A percentile compares a stretch with the other conserved stretches of the same genome.
These are phyloP conservation scores for Paramormyrops hopkinsi DNA, from an alignment of 2,797 vertebrate genomes.

Conservation along the genomic window DNA sequence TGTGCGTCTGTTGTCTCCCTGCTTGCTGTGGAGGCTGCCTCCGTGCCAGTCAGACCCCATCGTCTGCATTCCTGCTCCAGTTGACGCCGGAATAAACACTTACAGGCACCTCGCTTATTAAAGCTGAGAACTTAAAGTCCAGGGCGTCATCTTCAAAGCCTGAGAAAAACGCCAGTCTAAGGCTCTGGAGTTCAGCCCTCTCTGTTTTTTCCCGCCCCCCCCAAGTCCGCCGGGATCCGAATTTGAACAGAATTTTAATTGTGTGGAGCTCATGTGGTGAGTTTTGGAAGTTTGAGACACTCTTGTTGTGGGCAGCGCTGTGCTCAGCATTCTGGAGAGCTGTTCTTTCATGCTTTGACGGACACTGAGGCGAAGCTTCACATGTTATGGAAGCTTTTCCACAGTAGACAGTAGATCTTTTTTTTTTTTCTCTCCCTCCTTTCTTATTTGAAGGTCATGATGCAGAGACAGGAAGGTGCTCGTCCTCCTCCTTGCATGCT, in stretches of 20 bases:
- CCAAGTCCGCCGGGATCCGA: neutral
- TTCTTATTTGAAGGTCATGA: conserved; percentile 29
- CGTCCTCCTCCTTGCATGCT: neutral
- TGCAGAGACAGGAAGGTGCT: neutral
- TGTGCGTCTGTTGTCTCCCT: neutral
- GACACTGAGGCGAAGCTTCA: neutral
- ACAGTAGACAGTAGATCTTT: conserved; percentile 7
- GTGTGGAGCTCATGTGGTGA: neutral
- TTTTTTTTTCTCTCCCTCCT: conserved; percentile 3
- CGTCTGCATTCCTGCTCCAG: neutral
- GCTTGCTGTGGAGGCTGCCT: neutral
- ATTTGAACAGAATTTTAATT: conserved; percentile 13
- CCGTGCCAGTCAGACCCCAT: neutral
- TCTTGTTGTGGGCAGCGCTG: neutral
- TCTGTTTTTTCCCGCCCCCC: neutral
- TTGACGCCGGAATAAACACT: neutral
- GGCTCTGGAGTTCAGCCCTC: neutral
- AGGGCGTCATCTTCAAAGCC: neutral
- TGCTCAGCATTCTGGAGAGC: neutral
- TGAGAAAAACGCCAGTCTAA: neutral
- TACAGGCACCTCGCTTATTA: neutral
- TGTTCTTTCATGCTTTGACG: neutral
- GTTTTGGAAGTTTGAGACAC: neutral
- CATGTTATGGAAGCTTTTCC: conserved; percentile 20
- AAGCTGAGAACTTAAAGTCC: neutral